Percentiles rank a stretch among this genome's conserved stretches.
phyloP scores from a whole-genome alignment of 2,888 invertebrate genomes.

The Oscheius myriophilus region DNA sequence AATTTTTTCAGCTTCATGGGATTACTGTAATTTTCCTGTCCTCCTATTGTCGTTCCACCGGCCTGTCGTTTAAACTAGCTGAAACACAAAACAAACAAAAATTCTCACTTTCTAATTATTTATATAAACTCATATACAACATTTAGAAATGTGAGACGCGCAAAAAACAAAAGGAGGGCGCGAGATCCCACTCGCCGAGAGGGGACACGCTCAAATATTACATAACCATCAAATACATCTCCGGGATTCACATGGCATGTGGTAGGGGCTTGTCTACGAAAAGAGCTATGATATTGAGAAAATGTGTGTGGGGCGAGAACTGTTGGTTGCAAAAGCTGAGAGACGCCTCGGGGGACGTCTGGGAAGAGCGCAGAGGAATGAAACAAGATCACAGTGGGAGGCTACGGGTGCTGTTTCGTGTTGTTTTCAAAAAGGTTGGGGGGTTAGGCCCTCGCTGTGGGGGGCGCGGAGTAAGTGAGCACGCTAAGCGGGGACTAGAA shows the following conservation, averaged over 20 bases:
- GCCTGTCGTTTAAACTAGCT: background rate
- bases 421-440: background rate
- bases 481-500: constrained; percentile 22
- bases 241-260: no score
- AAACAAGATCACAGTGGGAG: constrained; percentile 29
- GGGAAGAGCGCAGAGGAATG: constrained; percentile 15
- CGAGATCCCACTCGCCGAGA: no score
- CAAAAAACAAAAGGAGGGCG: background rate
- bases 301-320: background rate
- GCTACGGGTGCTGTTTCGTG: constrained; percentile 3
- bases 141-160: constrained; percentile 10
- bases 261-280: no score
- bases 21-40: no score
- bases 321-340: constrained; percentile 2
- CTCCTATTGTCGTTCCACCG: background rate
- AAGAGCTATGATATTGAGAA: no score
- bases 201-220: no score
- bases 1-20: no score
- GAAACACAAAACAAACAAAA: background rate
- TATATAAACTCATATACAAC: constrained; percentile 31
- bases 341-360: constrained; percentile 18
- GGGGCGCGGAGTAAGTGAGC: constrained; percentile 20
- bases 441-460: background rate
- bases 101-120: constrained; percentile 22
- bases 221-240: no score